A percentile compares a stretch with the other conserved stretches of the same genome.
Evolutionary conservation across 2,888 invertebrate genomes (phyloP).

Genomic region (Philaethria dido): DNA sequence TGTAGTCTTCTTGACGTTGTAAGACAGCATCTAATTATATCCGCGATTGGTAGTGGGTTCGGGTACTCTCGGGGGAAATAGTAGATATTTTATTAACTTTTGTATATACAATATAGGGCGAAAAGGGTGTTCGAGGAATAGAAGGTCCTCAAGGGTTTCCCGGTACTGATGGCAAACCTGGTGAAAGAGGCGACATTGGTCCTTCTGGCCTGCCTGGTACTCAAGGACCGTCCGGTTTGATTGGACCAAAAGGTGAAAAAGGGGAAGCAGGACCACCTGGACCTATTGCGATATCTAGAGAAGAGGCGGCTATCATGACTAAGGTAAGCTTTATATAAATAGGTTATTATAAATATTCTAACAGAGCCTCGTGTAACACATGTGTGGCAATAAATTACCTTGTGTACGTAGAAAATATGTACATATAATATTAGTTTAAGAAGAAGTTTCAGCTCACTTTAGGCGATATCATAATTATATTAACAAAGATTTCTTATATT

Average conservation of each 20-base stretch:
- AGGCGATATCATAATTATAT: not conserved
- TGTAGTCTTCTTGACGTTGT: no score
- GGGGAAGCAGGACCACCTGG: conserved; percentile 90
- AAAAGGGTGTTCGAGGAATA: conserved; percentile 87
- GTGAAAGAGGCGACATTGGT: conserved; percentile 88
- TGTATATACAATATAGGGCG: conserved; percentile 63
- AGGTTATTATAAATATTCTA: not conserved
- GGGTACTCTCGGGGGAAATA: no score
- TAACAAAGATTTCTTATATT: not conserved
- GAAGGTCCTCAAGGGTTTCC: conserved; percentile 87
- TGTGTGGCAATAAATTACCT: not conserved
- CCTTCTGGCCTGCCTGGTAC: conserved; percentile 88
- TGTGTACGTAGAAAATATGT: no score
- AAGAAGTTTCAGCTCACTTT: no score
- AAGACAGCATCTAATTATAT: no score
- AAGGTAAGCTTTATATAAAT: conserved; percentile 59
- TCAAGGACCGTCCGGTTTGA: conserved; percentile 86
- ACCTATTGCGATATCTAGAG: conserved; percentile 83
- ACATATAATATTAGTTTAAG: no score
- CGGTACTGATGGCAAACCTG: conserved; percentile 86
- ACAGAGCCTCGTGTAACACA: not conserved
- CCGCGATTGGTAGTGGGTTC: no score
- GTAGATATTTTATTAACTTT: not conserved
- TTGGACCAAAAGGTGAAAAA: conserved; percentile 87
- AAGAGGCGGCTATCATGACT: conserved; percentile 85